Conservation (phyloP, 1,140 invertebrate genomes). For the Chionoecetes opilio region DNA sequence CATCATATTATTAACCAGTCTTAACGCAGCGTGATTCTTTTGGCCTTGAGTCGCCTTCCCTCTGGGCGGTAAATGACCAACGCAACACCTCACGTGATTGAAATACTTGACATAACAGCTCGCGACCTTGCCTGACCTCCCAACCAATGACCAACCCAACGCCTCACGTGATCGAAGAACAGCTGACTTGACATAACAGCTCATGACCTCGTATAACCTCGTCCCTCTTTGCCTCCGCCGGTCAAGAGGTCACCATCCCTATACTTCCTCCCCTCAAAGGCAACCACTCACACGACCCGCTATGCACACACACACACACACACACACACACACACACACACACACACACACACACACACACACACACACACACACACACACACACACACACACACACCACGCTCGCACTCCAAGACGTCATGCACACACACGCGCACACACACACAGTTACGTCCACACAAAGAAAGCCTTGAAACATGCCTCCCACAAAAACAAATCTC, state of each 20-base stretch:
- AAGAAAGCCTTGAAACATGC: constrained; percentile 17
- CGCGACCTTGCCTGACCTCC: neutral
- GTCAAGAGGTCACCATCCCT: neutral
- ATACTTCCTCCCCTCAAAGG: neutral
- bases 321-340: constrained; percentile 16
- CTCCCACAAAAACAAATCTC: neutral
- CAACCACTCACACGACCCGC: neutral
- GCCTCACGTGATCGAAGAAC: neutral
- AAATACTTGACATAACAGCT: neutral
- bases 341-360: constrained; percentile 40
- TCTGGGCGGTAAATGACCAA: neutral
- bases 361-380: constrained; percentile 49
- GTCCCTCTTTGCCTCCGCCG: neutral
- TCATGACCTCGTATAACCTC: neutral
- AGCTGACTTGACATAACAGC: neutral
- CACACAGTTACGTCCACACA: constrained; percentile 21
- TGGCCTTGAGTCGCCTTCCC: neutral
- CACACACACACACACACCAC: constrained; percentile 22
- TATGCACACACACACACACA: neutral
- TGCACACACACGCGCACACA: constrained; percentile 51
- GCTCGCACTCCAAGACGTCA: no score
- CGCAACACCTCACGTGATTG: neutral
- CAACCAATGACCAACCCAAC: neutral
- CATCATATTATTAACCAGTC: neutral
- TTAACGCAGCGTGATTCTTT: neutral